phyloP scores from a whole-genome alignment of 2,113 vertebrate species.

The Eudorcas thomsonii region DNA sequence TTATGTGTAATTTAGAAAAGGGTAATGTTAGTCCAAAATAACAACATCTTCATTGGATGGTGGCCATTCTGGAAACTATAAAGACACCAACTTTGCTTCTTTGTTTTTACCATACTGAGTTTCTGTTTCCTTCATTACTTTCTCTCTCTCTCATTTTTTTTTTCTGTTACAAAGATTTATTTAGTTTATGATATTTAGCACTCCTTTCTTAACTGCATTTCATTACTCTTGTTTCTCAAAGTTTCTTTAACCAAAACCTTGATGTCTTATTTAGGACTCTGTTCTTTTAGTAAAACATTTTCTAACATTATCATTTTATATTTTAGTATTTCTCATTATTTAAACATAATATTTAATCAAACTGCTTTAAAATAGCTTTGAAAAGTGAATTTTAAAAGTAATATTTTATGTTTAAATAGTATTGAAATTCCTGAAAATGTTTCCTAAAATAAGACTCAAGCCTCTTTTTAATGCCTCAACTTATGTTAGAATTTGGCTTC shows the following conservation, averaged over 20 bases:
- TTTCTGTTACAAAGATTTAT: background rate
- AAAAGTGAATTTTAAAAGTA: background rate
- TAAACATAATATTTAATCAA: background rate
- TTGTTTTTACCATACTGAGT: background rate
- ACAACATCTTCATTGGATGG: background rate
- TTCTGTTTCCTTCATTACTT: background rate
- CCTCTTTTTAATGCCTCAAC: background rate
- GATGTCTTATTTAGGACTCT: background rate
- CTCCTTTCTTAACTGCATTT: background rate
- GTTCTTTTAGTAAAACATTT: background rate
- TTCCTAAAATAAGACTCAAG: background rate
- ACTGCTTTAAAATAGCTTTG: background rate
- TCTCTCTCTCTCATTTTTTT: background rate
- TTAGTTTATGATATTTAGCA: background rate
- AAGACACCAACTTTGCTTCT: background rate
- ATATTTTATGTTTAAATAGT: background rate
- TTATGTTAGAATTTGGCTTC: background rate
- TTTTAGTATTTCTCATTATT: background rate
- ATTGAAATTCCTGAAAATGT: background rate
- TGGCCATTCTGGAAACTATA: background rate
- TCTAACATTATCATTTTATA: background rate
- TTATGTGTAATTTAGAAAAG: background rate
- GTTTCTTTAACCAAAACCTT: background rate
- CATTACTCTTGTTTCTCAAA: background rate
- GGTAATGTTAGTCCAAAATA: background rate